Conservation (phyloP, 23 tunicate genomes). For the Trididemnum miniatum region DNA sequence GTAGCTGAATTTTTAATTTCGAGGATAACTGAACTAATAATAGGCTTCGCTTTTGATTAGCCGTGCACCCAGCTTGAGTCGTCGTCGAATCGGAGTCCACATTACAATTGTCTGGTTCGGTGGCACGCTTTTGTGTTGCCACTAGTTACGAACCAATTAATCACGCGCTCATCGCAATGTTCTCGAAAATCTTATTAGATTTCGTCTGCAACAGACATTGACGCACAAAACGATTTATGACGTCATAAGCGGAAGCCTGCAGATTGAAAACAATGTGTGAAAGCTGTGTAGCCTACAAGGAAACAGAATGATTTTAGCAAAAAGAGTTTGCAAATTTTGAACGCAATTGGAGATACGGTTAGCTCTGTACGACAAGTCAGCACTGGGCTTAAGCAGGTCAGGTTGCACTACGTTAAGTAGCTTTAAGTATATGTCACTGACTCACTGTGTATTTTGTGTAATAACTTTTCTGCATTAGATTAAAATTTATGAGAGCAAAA, state of each 20-base stretch:
- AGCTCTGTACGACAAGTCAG: too few species aligned
- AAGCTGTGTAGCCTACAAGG: too few species aligned
- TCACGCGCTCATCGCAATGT: constrained; percentile 10
- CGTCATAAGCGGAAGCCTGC: constrained; percentile 35
- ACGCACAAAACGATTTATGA: constrained; percentile 37
- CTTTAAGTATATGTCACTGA: too few species aligned
- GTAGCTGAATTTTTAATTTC: too few species aligned
- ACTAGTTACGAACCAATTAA: constrained; percentile 12
- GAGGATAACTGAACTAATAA: too few species aligned
- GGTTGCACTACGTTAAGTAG: too few species aligned
- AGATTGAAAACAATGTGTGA: constrained; percentile 31
- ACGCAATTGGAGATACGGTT: background rate
- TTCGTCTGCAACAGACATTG: constrained; percentile 34
- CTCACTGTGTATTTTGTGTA: too few species aligned
- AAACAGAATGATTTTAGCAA: background rate
- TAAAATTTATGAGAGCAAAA: too few species aligned
- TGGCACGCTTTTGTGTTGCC: constrained; percentile 21
- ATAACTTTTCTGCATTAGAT: too few species aligned
- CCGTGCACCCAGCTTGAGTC: background rate
- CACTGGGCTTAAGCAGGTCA: too few species aligned
- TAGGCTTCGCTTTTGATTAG: background rate
- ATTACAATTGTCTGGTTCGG: background rate
- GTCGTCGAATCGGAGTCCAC: background rate
- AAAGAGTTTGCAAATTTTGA: background rate
- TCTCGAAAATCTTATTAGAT: constrained; percentile 11